Evolutionary conservation across 2,113 vertebrate genomes (phyloP).

Genomic region (Sebastes schlegelii): DNA sequence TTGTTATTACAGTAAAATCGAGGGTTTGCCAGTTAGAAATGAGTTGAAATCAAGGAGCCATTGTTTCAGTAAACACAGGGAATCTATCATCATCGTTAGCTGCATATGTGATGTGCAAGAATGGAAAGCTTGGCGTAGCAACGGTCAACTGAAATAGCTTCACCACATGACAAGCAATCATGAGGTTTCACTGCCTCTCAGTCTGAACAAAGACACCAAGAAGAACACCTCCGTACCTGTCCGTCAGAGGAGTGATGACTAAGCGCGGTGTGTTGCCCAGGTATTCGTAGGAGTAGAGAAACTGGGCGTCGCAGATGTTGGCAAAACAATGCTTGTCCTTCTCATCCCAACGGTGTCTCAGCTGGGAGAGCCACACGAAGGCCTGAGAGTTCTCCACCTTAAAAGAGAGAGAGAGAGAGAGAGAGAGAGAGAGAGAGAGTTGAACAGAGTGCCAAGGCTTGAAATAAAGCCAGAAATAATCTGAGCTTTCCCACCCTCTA

Average conservation of each 20-base stretch:
- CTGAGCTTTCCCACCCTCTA: constrained; percentile 35
- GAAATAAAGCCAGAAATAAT: constrained; percentile 35
- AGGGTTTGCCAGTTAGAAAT: too few species aligned
- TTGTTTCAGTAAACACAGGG: neutral
- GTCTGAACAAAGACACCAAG: neutral
- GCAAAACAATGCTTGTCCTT: constrained; percentile 91
- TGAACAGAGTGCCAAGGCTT: neutral
- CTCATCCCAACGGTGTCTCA: constrained; percentile 93
- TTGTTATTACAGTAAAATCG: too few species aligned
- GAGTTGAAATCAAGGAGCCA: neutral
- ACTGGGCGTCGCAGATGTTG: constrained; percentile 96
- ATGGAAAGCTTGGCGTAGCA: neutral
- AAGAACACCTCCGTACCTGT: constrained; percentile 85
- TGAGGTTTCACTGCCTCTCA: neutral
- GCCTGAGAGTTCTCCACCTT: constrained; percentile 94
- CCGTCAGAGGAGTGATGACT: constrained; percentile 96
- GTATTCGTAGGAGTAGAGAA: constrained; percentile 95
- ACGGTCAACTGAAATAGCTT: neutral
- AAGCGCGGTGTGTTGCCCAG: constrained; percentile 95
- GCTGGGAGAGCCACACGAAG: constrained; percentile 95
- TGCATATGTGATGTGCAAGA: neutral
- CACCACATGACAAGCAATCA: neutral
- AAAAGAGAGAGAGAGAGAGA: constrained; percentile 1
- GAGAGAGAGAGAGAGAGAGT: neutral
- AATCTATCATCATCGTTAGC: neutral